phyloP scores from a whole-genome alignment of 2,888 invertebrate species.

The Oxyteleia sp. region DNA sequence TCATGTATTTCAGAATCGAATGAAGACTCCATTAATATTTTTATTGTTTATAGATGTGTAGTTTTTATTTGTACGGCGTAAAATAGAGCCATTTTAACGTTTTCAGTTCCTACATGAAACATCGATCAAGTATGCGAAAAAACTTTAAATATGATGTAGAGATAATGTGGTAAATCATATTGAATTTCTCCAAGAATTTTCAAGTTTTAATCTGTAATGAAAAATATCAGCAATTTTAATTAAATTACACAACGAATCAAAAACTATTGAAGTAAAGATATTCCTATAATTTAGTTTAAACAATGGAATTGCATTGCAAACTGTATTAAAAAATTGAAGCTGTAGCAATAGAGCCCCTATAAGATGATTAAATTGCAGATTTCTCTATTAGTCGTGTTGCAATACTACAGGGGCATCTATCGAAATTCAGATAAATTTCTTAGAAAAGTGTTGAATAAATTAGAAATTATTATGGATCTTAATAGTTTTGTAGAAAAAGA shows the following conservation, averaged over 20 bases:
- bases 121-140: neutral
- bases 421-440: too few species aligned
- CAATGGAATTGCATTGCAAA: neutral
- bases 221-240: neutral
- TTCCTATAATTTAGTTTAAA: neutral
- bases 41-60: neutral
- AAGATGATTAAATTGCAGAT: neutral
- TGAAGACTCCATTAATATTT: neutral
- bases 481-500: too few species aligned
- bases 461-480: too few species aligned
- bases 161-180: neutral
- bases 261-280: neutral
- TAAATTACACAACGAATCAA: slow-evolving; percentile 10
- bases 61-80: neutral
- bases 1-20: slow-evolving; percentile 67
- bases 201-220: too few species aligned
- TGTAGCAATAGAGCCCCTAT: slow-evolving; percentile 19
- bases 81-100: neutral
- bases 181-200: too few species aligned
- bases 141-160: neutral
- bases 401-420: slow-evolving; percentile 27
- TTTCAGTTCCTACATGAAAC: neutral
- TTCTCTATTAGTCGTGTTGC: neutral
- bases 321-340: neutral
- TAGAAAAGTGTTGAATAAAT: too few species aligned